Evolutionary conservation across 2,113 vertebrate genomes (phyloP).

Genomic region (Onychostoma macrolepis): DNA sequence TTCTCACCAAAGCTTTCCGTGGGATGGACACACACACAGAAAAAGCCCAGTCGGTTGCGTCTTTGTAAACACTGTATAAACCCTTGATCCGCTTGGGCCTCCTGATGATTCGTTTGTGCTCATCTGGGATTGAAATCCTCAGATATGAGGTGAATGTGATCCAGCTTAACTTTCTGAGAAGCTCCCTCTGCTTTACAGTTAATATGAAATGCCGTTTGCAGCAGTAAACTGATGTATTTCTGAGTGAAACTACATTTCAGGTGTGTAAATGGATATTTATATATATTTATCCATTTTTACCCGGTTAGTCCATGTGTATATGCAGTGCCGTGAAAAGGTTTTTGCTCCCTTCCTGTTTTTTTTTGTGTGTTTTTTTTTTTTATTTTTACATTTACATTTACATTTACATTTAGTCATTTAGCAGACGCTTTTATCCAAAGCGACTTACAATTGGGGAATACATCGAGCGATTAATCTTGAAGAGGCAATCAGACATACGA

Average conservation of each 20-base stretch:
- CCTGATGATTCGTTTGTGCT: slow-evolving; percentile 10
- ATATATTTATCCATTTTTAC: too few species aligned
- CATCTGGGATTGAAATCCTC: slow-evolving; percentile 15
- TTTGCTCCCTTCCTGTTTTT: too few species aligned
- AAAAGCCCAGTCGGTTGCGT: slow-evolving; percentile 23
- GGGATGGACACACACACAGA: neutral
- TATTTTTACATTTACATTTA: too few species aligned
- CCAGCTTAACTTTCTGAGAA: slow-evolving; percentile 19
- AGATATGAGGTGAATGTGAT: slow-evolving; percentile 18
- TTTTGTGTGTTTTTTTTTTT: too few species aligned
- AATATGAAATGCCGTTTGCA: neutral
- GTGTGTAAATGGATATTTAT: neutral
- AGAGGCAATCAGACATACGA: too few species aligned
- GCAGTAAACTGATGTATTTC: neutral
- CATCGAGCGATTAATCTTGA: too few species aligned
- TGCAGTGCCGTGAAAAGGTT: too few species aligned
- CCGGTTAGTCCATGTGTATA: too few species aligned
- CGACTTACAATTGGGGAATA: too few species aligned
- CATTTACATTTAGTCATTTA: too few species aligned
- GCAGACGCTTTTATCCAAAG: too few species aligned
- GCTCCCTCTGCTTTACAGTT: slow-evolving; percentile 15
- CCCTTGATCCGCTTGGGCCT: slow-evolving; percentile 17
- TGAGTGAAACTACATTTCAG: neutral
- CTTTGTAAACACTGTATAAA: slow-evolving; percentile 38
- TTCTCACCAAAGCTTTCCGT: neutral